Base-by-base conservation (phyloP, 2,888 invertebrate genomes). In the Chirona hameri region DNA sequence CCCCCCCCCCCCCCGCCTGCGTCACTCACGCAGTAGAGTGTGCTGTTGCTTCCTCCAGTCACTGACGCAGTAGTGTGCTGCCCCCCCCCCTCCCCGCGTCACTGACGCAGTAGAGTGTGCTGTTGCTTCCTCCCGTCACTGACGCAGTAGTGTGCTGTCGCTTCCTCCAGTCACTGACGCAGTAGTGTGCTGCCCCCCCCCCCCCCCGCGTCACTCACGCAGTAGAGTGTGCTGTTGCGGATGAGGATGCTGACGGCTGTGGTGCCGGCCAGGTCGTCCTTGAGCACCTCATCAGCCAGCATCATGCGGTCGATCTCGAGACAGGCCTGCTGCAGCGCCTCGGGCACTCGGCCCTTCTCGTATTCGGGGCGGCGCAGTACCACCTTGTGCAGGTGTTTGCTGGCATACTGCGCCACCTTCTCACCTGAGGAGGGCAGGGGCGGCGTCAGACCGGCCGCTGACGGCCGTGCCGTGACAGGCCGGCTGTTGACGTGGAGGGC, bases 191-290 rank as follows among this genome's bases (percentile, higher is more conserved):
- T 18, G 52, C 12, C n/a, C 31, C 29, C 21, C 18, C 27, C 31
- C 29, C 18, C 10, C 31, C 39, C 79, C 82, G 48, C 29, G 52
- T 29, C 18, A 69, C 82, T 79, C 29, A 93, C 93, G 90, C 98
- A 98, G 88, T 94, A 98, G 76, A 99, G 89, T 85, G 91, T 92
- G 87, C 93, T 92, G 86, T 96, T 93, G 89, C 96, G 97, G 82
- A 97, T 90, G 39, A 97, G 89, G 82, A 94, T 92, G 82, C 94
- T 93, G 81, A 98, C 93, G 14, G 98, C 98, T 55, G 98, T 99
- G 82, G 97, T 95, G 81, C 99, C 99, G 15, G 97, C 96, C 87
- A 97, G 93, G 88, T 98, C 97, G 88, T 96, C 94, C 87, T 94
- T 95, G 86, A 97, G 91, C 86, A 92, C 90, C 83, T 95, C 94